Evolutionary conservation across 2,888 invertebrate species (phyloP), one percentile per base, ranked within the genome.

Genomic region (Anticlea derivata): DNA sequence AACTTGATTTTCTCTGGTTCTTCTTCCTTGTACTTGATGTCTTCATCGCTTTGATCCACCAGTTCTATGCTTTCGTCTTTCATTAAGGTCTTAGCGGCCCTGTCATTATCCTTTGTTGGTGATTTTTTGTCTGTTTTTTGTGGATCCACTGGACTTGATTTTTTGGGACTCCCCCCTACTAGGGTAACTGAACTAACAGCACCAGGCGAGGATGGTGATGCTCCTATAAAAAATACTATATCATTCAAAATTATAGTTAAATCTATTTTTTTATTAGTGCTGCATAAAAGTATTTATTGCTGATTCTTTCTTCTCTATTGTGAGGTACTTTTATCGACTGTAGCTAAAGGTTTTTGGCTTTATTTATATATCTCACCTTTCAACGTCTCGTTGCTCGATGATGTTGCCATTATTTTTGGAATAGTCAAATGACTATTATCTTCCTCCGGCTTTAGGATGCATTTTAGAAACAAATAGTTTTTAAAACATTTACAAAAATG

Each of bases 311-410:
- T 17, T 17, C n/a, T n/a, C n/a, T n/a, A n/a, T n/a, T n/a, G n/a
- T n/a, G n/a, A n/a, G n/a, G n/a, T n/a, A n/a, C n/a, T n/a, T n/a
- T n/a, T n/a, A n/a, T n/a, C n/a, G n/a, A n/a, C n/a, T n/a, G n/a
- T n/a, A n/a, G n/a, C n/a, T n/a, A n/a, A n/a, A n/a, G n/a, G n/a
- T n/a, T n/a, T n/a, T 27, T 4, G 8, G 27, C 23, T 39, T 5
- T 12, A 1, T 5, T 30, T 1, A 2, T 12, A 1, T n/a, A 39
- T 8, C 50, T 73, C 84, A 93, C 95, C 95, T 81, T 95, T 95
- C 11, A 96, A 80, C 0, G 96, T 96, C 73, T 96, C 96, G 43
- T 94, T 94, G 74, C 95, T 96, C 7, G 94, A 94, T 0, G 95
- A 95, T 0, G 92, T 93, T 0, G 94, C 93, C 70, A 95, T 93